A percentile compares a stretch with the other conserved stretches of the same genome.
phyloP scores from a whole-genome alignment of 2,888 invertebrate species.

The Oscheius sp. region DNA sequence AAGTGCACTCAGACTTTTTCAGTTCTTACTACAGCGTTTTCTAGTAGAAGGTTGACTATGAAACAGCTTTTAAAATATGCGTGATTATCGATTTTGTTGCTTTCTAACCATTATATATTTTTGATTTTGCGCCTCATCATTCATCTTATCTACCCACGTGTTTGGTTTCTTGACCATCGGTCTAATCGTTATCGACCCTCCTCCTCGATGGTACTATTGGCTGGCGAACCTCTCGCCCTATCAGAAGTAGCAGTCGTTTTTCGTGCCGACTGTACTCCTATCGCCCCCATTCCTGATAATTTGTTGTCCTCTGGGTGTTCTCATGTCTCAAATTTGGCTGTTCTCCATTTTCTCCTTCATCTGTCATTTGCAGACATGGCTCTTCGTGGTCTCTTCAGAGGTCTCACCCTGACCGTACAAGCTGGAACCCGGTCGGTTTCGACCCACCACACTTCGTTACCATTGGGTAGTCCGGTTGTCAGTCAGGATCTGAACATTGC shows the following conservation, averaged over 20 bases:
- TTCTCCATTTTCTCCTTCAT: background rate
- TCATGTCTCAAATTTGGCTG: constrained; percentile 7
- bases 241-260: background rate
- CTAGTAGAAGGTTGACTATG: too few species aligned
- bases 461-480: constrained; percentile 40
- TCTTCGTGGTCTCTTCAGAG: constrained; percentile 4
- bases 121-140: too few species aligned
- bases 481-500: constrained; percentile 40
- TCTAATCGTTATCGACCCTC: too few species aligned
- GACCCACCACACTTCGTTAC: constrained; percentile 33
- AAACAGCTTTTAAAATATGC: too few species aligned
- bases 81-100: too few species aligned
- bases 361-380: constrained; percentile 9
- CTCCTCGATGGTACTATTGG: too few species aligned
- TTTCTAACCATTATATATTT: too few species aligned
- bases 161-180: too few species aligned
- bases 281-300: constrained; percentile 14
- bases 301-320: constrained; percentile 18
- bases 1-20: constrained; percentile 2
- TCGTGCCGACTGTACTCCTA: constrained; percentile 4
- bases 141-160: too few species aligned
- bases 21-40: too few species aligned
- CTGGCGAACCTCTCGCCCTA: too few species aligned
- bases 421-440: background rate
- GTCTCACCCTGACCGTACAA: background rate